Evolutionary conservation across 2,888 invertebrate species (phyloP).

Genomic region (Campoletis raptor): DNA sequence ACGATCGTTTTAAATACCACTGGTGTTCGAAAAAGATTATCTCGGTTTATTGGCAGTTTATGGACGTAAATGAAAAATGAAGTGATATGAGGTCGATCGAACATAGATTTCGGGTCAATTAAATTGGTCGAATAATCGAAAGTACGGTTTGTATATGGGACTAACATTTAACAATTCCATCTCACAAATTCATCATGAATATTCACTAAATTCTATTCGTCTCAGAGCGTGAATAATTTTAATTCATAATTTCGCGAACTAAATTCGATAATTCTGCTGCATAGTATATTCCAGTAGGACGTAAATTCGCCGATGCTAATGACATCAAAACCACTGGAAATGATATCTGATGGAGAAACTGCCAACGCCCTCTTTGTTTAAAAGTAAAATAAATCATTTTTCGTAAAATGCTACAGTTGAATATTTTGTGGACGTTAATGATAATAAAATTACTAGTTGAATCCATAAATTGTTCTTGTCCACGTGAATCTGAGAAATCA

Average conservation of each 20-base stretch:
- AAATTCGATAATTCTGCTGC: neutral
- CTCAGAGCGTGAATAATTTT: neutral
- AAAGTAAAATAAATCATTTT: neutral
- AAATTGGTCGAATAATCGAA: neutral
- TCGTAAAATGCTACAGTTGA: neutral
- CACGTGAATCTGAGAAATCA: neutral
- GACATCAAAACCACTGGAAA: neutral
- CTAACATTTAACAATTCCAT: neutral
- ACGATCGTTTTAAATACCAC: neutral
- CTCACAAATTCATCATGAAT: neutral
- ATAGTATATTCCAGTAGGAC: neutral
- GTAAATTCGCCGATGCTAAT: neutral
- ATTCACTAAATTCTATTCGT: neutral
- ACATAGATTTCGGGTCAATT: neutral
- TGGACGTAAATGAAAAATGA: neutral
- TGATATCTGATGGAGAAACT: neutral
- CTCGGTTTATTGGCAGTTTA: neutral
- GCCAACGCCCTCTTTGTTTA: no score
- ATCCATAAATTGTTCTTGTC: conserved; percentile 3
- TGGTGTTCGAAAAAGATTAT: neutral
- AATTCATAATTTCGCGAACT: neutral
- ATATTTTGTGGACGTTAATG: neutral
- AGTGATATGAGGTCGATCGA: neutral
- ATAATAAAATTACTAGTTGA: neutral
- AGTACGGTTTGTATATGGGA: neutral